These are phyloP conservation scores for Geotrupes spiniger DNA, from an alignment of 2,888 invertebrate genomes.

Conservation along the genomic window DNA sequence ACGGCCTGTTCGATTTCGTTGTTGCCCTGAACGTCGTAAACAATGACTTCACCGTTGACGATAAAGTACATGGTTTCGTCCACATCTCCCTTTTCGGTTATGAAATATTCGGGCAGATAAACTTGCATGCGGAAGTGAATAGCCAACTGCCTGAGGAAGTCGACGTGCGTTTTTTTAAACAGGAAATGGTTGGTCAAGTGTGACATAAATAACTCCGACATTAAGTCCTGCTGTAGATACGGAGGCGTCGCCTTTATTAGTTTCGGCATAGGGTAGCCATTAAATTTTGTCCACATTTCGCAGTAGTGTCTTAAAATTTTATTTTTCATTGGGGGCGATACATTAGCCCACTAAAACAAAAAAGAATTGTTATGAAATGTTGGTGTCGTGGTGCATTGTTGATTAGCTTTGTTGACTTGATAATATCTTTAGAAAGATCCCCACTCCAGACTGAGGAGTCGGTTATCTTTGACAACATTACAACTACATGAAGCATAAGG, in stretches of 20 bases:
- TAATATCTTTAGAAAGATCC: too few relatives aligned
- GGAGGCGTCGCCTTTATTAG: slow-evolving; percentile 25
- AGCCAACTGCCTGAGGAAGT: slow-evolving; percentile 53
- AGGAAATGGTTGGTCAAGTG: slow-evolving; percentile 52
- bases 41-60: slow-evolving; percentile 52
- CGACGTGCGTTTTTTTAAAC: slow-evolving; percentile 52
- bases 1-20: slow-evolving; percentile 13
- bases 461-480: too few relatives aligned
- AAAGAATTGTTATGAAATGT: not conserved
- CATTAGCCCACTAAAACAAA: slow-evolving; percentile 19
- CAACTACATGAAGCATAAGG: too few relatives aligned
- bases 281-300: slow-evolving; percentile 54
- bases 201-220: slow-evolving; percentile 53
- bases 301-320: slow-evolving; percentile 57
- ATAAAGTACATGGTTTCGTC: slow-evolving; percentile 57
- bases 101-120: slow-evolving; percentile 55
- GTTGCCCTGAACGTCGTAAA: slow-evolving; percentile 22
- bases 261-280: slow-evolving; percentile 51
- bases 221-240: slow-evolving; percentile 45
- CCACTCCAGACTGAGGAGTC: too few relatives aligned
- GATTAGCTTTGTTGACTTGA: too few relatives aligned
- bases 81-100: slow-evolving; percentile 56
- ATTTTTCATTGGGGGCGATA: slow-evolving; percentile 42
- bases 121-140: slow-evolving; percentile 53
- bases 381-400: not conserved